Conservation (phyloP, 2,888 invertebrate species). For the Elgonia sp. region DNA sequence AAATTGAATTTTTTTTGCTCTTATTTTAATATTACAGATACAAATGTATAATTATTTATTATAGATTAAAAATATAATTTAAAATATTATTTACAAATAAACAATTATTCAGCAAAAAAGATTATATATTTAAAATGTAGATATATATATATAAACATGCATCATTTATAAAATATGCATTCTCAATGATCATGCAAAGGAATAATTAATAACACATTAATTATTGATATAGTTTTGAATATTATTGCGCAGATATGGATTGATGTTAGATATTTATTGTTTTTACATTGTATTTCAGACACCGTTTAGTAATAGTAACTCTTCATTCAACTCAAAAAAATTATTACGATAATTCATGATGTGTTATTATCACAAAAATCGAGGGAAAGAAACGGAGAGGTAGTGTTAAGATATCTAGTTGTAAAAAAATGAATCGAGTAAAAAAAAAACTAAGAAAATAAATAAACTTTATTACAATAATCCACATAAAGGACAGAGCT, state of each 20-base stretch:
- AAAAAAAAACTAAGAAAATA: constrained; percentile 68
- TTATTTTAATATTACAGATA: no score
- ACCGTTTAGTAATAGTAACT: constrained; percentile 60
- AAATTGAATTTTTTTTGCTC: no score
- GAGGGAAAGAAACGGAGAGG: constrained; percentile 44
- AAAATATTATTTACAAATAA: no score
- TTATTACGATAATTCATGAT: constrained; percentile 17
- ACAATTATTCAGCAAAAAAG: no score
- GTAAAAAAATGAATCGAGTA: constrained; percentile 26
- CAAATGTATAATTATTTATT: no score
- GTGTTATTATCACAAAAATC: constrained; percentile 46
- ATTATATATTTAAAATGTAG: no score
- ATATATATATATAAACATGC: no score
- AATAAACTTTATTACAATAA: constrained; percentile 73
- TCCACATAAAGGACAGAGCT: constrained; percentile 57
- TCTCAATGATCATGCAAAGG: neutral
- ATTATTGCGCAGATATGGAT: constrained; percentile 19
- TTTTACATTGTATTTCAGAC: constrained; percentile 80
- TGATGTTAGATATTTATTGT: constrained; percentile 80
- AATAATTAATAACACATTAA: neutral
- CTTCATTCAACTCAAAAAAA: constrained; percentile 27
- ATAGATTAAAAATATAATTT: no score
- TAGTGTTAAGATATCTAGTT: constrained; percentile 41
- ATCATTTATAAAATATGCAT: no score
- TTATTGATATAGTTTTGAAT: neutral